Percentiles rank a stretch among this genome's conserved stretches.
These are phyloP conservation scores for Mythimna loreyi DNA, from an alignment of 2,888 invertebrate genomes.

Conservation along the genomic window DNA sequence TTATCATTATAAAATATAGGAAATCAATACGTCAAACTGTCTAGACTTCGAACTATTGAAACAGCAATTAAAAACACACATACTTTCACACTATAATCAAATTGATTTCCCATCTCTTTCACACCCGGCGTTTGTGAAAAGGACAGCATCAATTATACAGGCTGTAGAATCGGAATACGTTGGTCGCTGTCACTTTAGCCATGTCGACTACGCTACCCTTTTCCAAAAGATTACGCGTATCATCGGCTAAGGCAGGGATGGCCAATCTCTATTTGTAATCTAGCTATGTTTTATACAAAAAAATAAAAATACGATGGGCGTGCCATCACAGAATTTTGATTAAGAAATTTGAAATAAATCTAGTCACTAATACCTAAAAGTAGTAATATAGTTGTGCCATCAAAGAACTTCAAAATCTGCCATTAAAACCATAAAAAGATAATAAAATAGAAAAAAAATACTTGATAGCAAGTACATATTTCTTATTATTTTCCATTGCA, in stretches of 20 bases:
- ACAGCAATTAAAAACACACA: conserved; percentile 8
- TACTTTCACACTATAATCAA: conserved; percentile 14
- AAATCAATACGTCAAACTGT: neutral
- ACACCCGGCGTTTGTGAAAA: conserved; percentile 44
- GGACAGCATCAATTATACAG: conserved; percentile 59
- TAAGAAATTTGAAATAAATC: neutral
- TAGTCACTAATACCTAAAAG: too few relatives aligned
- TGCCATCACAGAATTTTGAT: neutral
- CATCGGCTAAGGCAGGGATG: conserved; percentile 64
- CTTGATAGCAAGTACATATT: too few relatives aligned
- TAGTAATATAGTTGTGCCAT: too few relatives aligned
- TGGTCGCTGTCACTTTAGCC: conserved; percentile 63
- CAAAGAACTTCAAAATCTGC: too few relatives aligned
- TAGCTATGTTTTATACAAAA: neutral
- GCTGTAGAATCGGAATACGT: conserved; percentile 62
- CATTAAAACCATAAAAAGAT: too few relatives aligned
- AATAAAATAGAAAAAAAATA: too few relatives aligned
- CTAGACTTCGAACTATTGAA: neutral
- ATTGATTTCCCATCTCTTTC: conserved; percentile 26
- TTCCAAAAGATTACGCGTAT: conserved; percentile 86
- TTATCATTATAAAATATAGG: neutral
- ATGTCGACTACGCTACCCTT: conserved; percentile 77
- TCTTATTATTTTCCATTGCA: too few relatives aligned
- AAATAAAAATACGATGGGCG: neutral
- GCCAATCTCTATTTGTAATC: neutral